Evolutionary conservation across 2,888 invertebrate genomes (phyloP).

Genomic region (Crioceris asparagi): DNA sequence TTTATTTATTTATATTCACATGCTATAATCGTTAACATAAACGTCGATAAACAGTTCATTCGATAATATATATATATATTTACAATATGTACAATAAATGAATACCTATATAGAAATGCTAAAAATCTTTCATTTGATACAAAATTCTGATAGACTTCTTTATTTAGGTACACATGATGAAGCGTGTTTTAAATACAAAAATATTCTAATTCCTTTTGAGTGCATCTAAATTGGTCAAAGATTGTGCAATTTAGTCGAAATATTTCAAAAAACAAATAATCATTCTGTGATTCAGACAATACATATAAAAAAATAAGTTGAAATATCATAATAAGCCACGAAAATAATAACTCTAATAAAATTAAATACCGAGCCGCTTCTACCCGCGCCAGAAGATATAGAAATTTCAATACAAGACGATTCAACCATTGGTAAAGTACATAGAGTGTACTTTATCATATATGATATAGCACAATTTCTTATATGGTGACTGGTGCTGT

Average conservation of each 20-base stretch:
- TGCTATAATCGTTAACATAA: constrained; percentile 21
- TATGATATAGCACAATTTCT: too few relatives aligned
- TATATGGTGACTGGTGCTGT: too few relatives aligned
- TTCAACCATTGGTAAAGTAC: too few relatives aligned
- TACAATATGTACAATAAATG: constrained; percentile 24
- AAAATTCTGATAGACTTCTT: constrained; percentile 22
- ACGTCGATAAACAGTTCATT: constrained; percentile 23
- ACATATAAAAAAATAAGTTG: too few relatives aligned
- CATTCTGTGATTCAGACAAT: too few relatives aligned
- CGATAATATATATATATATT: constrained; percentile 13
- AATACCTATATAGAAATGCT: constrained; percentile 15
- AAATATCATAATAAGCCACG: too few relatives aligned
- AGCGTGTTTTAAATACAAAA: constrained; percentile 28
- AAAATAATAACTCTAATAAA: too few relatives aligned
- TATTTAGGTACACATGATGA: constrained; percentile 24
- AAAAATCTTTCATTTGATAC: constrained; percentile 20
- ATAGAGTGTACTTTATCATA: too few relatives aligned
- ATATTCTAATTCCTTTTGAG: constrained; percentile 28
- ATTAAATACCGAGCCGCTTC: too few relatives aligned
- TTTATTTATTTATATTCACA: constrained; percentile 13
- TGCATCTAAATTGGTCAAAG: constrained; percentile 31
- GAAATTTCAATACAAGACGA: too few relatives aligned
- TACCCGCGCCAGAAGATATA: too few relatives aligned
- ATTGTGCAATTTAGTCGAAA: constrained; percentile 21
- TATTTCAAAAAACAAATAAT: neutral